Conservation (phyloP, 2,888 invertebrate genomes). For the Leptura quadrifasciata region DNA sequence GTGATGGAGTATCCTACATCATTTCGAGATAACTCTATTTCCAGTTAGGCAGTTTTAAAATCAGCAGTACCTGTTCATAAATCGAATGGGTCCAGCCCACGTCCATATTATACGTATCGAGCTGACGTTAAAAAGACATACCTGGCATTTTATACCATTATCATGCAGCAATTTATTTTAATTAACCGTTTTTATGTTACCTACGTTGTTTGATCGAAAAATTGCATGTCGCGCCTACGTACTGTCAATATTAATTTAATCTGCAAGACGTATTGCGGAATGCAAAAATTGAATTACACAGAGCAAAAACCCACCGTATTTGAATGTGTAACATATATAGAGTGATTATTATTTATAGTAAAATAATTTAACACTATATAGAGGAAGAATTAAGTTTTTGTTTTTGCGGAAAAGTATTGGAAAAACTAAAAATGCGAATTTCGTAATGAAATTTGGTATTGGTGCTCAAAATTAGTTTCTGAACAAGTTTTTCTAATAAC, state of each 20-base stretch:
- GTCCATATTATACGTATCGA: constrained; percentile 19
- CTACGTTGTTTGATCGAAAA: constrained; percentile 29
- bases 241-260: constrained; percentile 3
- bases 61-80: constrained; percentile 13
- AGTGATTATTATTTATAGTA: no score
- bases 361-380: no score
- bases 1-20: constrained; percentile 6
- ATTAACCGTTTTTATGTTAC: constrained; percentile 34
- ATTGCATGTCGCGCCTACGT: constrained; percentile 38
- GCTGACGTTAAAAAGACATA: constrained; percentile 26
- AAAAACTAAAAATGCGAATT: no score
- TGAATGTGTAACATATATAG: background rate
- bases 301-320: background rate
- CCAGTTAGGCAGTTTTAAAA: constrained; percentile 22
- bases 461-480: no score
- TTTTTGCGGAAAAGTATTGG: no score
- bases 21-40: constrained; percentile 19
- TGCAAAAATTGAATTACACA: background rate
- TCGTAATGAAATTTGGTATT: no score
- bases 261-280: background rate
- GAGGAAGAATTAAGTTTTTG: no score
- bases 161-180: constrained; percentile 33
- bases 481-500: no score
- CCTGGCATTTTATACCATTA: constrained; percentile 18
- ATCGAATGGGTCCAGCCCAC: constrained; percentile 22